Percentiles rank a stretch among this genome's conserved stretches.
Evolutionary conservation across 1,140 invertebrate genomes (phyloP).

Genomic region (Microplitis mediator): DNA sequence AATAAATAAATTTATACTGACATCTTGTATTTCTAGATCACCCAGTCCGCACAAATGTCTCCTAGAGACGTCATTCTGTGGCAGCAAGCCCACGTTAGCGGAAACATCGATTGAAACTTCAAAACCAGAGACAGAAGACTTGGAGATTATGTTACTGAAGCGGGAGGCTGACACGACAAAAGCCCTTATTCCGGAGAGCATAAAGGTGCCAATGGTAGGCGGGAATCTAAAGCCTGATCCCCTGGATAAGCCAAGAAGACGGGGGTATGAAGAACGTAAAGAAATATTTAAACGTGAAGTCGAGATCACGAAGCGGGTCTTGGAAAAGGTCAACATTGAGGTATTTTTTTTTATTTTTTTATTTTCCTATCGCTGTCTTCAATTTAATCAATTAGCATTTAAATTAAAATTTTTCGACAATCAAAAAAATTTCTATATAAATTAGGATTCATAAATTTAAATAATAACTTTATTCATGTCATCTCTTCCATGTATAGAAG

Average conservation of each 20-base stretch:
- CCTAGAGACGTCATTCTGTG: constrained; percentile 87
- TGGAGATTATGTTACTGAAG: constrained; percentile 70
- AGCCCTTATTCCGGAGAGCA: constrained; percentile 57
- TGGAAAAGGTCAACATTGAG: constrained; percentile 59
- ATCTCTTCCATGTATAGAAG: not conserved
- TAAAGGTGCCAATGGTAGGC: constrained; percentile 55
- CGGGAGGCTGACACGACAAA: constrained; percentile 59
- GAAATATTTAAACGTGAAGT: constrained; percentile 61
- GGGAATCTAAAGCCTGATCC: constrained; percentile 58
- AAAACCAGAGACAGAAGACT: constrained; percentile 65
- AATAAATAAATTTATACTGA: not conserved
- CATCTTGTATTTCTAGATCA: constrained; percentile 64
- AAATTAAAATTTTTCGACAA: not conserved
- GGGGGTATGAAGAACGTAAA: constrained; percentile 57
- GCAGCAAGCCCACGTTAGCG: constrained; percentile 69
- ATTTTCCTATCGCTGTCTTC: not conserved
- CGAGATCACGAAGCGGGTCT: constrained; percentile 59
- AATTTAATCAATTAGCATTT: not conserved
- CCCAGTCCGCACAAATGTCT: constrained; percentile 88
- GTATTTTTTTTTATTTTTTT: constrained; percentile 34
- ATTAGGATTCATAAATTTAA: not conserved
- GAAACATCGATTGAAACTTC: constrained; percentile 54
- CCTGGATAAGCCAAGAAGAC: constrained; percentile 53
- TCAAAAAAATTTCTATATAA: not conserved
- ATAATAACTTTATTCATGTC: not conserved